phyloP scores from a whole-genome alignment of 2,797 vertebrate genomes.

The Austrolebias charrua region DNA sequence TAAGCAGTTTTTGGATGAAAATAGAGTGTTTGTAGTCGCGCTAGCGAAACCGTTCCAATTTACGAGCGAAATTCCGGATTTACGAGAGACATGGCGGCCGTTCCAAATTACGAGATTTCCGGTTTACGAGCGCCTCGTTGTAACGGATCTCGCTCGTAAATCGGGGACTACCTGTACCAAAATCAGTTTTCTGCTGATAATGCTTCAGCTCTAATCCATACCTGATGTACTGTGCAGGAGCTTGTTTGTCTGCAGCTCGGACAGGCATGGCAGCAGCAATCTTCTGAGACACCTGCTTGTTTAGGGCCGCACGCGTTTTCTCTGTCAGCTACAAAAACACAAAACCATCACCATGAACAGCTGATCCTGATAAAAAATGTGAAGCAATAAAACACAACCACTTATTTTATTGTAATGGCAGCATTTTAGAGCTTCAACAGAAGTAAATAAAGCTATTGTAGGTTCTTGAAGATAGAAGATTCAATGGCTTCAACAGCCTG shows the following conservation, averaged over 20 bases:
- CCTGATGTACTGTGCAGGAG: constrained; percentile 98
- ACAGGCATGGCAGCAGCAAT: constrained; percentile 99
- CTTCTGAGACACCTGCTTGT: constrained; percentile 96
- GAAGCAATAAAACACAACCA: neutral
- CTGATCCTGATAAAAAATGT: neutral
- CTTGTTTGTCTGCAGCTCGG: constrained; percentile 95
- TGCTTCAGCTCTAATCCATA: constrained; percentile 49
- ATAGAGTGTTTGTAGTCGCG: no score
- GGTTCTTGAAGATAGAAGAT: neutral
- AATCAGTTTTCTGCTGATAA: neutral
- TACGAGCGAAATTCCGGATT: no score
- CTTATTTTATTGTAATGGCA: neutral
- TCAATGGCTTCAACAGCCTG: neutral
- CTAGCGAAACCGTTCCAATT: no score
- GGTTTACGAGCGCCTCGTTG: no score
- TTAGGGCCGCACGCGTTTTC: constrained; percentile 91
- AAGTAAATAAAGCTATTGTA: neutral
- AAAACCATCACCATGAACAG: constrained; percentile 12
- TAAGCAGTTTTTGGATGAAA: no score
- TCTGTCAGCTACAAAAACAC: constrained; percentile 87
- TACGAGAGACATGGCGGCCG: no score
- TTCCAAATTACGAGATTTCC: no score
- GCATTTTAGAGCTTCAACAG: neutral
- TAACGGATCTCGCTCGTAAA: no score
- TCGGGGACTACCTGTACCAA: no score